Evolutionary conservation across 2,113 vertebrate genomes (phyloP), one percentile per base, ranked within the genome.

Genomic region (Ascaphus truei): DNA sequence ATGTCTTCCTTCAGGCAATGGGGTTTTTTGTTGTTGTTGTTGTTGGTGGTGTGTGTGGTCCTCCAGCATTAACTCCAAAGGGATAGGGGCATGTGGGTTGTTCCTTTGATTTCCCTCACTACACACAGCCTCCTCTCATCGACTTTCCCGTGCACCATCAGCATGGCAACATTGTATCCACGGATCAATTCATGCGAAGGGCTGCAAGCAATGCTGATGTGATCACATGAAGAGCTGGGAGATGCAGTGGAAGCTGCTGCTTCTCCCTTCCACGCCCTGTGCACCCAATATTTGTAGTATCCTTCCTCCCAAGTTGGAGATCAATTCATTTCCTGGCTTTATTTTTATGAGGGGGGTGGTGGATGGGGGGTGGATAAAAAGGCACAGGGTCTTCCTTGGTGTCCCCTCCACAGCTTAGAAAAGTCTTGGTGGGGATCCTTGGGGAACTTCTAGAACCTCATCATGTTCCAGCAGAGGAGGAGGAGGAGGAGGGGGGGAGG

Each of bases 391-490:
- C 74, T 39, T 66, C 75, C 59, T 55, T 48, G 27, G 30, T 45
- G 66, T 58, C 65, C 55, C 55, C 53, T 48, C 53, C 53, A 36
- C 20, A 33, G 56, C 55, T 69, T n/a, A n/a, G 60, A 29, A 20
- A 60, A 69, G 66, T 69, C 33, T 52, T 61, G n/a, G n/a, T 31
- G 57, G 56, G 56, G 56, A 61, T 47, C 56, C 45, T 52, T 34
- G 34, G 67, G 25, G n/a, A n/a, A n/a, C 66, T 58, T 56, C 66
- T 68, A n/a, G n/a, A n/a, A n/a, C 66, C 56, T 68, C 55, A 50
- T 68, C 66, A 59, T 7, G 15, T 36, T 57, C 84, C 84, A 85
- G 87, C 86, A 88, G 85, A 85, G 83, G 88, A 11, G 30, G 66
- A 50, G 66, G 56, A 69, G 67, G 56, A 60, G 65, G 65, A 68